A percentile compares a stretch with the other conserved stretches of the same genome.
These are phyloP conservation scores for Ceratoteleas bidentatus DNA, from an alignment of 1,140 invertebrate genomes.

Conservation along the genomic window DNA sequence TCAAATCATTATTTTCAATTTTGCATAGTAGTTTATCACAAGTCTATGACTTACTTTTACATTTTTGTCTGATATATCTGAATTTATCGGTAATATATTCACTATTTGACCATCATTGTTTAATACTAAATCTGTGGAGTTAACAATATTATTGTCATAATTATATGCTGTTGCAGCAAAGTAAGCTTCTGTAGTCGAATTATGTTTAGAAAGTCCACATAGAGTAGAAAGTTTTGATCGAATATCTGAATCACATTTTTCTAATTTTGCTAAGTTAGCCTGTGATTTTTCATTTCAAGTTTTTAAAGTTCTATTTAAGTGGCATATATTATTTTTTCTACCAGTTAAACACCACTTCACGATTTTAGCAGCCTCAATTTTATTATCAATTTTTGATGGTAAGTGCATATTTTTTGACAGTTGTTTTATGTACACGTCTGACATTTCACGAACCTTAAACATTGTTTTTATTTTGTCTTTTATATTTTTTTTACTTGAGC, in stretches of 20 bases:
- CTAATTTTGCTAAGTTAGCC: neutral
- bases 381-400: neutral
- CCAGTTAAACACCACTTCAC: constrained; percentile 2
- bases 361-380: constrained; percentile 1
- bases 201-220: constrained; percentile 7
- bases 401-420: neutral
- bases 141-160: too few species aligned
- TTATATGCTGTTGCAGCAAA: too few species aligned
- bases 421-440: neutral
- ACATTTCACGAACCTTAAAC: neutral
- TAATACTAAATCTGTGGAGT: too few species aligned
- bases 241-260: neutral
- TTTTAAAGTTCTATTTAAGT: neutral
- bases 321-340: neutral
- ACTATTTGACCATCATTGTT: too few species aligned
- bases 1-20: too few species aligned
- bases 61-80: too few species aligned
- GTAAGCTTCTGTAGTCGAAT: too few species aligned
- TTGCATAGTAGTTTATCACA: too few species aligned
- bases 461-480: neutral
- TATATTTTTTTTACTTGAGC: neutral
- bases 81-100: too few species aligned
- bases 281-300: neutral
- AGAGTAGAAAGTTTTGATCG: neutral
- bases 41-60: too few species aligned